Evolutionary conservation across 2,888 invertebrate genomes (phyloP).

Genomic region (Cataglyphis cursor): DNA sequence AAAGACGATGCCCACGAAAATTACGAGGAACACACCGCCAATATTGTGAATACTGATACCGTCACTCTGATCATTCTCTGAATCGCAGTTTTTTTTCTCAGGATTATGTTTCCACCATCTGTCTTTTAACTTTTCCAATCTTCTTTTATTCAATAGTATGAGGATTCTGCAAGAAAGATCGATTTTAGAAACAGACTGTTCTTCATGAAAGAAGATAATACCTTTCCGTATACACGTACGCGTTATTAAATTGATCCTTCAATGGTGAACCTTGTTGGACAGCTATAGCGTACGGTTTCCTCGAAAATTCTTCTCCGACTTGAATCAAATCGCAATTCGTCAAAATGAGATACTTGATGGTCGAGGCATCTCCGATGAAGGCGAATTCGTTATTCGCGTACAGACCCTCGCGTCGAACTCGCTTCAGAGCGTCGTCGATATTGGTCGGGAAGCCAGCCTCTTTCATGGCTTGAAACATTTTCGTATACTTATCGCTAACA

Average conservation of each 20-base stretch:
- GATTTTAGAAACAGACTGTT: conserved; percentile 28
- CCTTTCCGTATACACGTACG: conserved; percentile 90
- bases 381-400: conserved; percentile 94
- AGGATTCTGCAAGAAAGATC: conserved; percentile 90
- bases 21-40: conserved; percentile 99
- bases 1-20: conserved; percentile 97
- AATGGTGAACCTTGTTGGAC: conserved; percentile 98
- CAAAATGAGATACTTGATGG: conserved; percentile 93
- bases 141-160: conserved; percentile 96
- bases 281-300: conserved; percentile 98
- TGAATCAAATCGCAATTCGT: conserved; percentile 96
- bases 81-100: conserved; percentile 92
- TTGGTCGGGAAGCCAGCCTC: conserved; percentile 93
- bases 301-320: conserved; percentile 98
- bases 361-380: conserved; percentile 97
- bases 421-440: conserved; percentile 92
- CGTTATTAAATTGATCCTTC: conserved; percentile 97
- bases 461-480: conserved; percentile 99
- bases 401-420: conserved; percentile 90
- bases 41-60: conserved; percentile 99
- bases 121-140: conserved; percentile 97
- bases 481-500: conserved; percentile 98
- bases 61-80: conserved; percentile 97
- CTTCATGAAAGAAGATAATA: not conserved
- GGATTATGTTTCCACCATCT: conserved; percentile 98